Base-by-base conservation (phyloP, 1,140 invertebrate genomes). In the Colletes gigas region DNA sequence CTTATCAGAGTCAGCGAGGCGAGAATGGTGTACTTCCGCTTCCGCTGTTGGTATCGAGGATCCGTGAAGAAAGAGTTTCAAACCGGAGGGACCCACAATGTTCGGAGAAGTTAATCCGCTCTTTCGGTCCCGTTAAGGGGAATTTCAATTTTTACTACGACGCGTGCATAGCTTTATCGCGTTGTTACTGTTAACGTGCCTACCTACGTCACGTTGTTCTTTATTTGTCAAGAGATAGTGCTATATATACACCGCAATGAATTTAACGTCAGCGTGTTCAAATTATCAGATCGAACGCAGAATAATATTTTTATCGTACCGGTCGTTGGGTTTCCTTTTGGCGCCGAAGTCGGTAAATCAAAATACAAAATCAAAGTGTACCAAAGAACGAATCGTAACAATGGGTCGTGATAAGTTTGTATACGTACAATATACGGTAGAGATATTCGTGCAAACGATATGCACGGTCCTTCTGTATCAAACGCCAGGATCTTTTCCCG, bases 11-110 rank as follows among this genome's bases (percentile, higher is more conserved):
- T 14, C 70, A 68, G 73, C 59, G 82, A 83, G 69, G 74, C 82
- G 82, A 68, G 82, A 87, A 86, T 74, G 70, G 63, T 71, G 59
- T 30, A 69, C 74, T 87, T 87, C 85, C 84, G 85, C 39, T 86
- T 87, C 84, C 84, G 84, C n/a, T n/a, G 41, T 71, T n/a, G 41
- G 65, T 86, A 86, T 86, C 83, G 66, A 70, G 81, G 78, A 81
- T 79, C 62, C 68, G 80, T 66, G 52, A 76, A 86, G 72, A 86
- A 86, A 80, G 80, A 86, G 62, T 79, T 85, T 82, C 39, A 14
- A 78, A 86, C 70, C 59, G 75, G 54, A 69, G 80, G 73, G 57
- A 73, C 44, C 57, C 47, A 30, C 21, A 65, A 70, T 30, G 50
- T 39, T 65, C 52, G 57, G 41, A 47, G 39, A 70, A 85, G 70